These are phyloP conservation scores for Drosophila pallidifrons DNA, from an alignment of 1,140 invertebrate genomes.

Conservation along the genomic window DNA sequence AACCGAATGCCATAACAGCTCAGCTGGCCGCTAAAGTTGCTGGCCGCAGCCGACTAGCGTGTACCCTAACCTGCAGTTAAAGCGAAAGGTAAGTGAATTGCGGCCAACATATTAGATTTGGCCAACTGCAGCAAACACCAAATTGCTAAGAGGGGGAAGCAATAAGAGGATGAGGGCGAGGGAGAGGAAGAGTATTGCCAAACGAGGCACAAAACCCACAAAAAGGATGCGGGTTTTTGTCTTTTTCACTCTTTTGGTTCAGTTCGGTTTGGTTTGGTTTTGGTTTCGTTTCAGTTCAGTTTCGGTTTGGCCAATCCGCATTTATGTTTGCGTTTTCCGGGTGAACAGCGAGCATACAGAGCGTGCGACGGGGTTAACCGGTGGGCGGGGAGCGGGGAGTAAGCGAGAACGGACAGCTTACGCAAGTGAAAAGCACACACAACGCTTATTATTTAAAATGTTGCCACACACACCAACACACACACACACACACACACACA, in stretches of 20 bases:
- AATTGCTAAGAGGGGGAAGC: not conserved
- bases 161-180: no score
- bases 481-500: conserved; percentile 10
- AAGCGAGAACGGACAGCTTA: conserved; percentile 2
- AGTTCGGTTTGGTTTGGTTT: not conserved
- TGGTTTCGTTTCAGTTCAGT: not conserved
- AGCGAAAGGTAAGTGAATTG: conserved; percentile 11
- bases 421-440: conserved; percentile 27
- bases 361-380: no score
- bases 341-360: not conserved
- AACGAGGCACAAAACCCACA: conserved; percentile 18
- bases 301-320: conserved; percentile 14
- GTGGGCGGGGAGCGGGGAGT: not conserved
- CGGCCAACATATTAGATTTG: conserved; percentile 1
- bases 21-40: no score
- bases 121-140: not conserved
- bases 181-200: not conserved
- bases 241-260: conserved; percentile 26
- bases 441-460: conserved; percentile 46
- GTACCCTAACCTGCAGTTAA: conserved; percentile 18
- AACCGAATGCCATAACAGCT: conserved; percentile 15
- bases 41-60: not conserved
- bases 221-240: conserved; percentile 22
- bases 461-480: conserved; percentile 25
- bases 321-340: conserved; percentile 21